A percentile compares a stretch with the other conserved stretches of the same genome.
Conservation (phyloP, 2,797 vertebrate genomes). For the Anableps anableps region DNA sequence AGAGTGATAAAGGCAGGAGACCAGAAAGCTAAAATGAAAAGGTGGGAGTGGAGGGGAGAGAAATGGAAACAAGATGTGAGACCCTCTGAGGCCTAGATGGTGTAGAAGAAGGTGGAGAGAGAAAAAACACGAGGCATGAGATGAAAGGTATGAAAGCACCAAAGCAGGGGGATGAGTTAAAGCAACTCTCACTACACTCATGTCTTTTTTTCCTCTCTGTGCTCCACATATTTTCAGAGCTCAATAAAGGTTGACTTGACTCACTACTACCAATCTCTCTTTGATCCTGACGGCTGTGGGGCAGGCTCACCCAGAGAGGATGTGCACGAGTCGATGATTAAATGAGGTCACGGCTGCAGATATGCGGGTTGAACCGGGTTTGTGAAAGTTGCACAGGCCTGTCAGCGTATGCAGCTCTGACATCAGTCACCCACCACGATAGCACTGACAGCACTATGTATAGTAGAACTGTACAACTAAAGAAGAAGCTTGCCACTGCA, state of each 20-base stretch:
- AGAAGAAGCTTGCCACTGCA: constrained; percentile 15
- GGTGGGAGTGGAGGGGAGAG: constrained; percentile 33
- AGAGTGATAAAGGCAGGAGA: constrained; percentile 37
- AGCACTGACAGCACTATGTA: constrained; percentile 7
- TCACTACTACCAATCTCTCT: constrained; percentile 67
- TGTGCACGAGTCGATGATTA: constrained; percentile 47
- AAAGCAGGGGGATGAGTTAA: constrained; percentile 61
- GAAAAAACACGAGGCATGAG: constrained; percentile 43
- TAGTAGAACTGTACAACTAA: constrained; percentile 20
- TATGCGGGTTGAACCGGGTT: constrained; percentile 29
- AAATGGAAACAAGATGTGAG: constrained; percentile 43
- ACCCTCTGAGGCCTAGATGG: constrained; percentile 37
- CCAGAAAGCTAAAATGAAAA: constrained; percentile 56
- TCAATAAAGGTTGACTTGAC: constrained; percentile 66
- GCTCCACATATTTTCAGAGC: constrained; percentile 59
- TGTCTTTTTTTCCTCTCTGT: constrained; percentile 23
- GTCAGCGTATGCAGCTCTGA: constrained; percentile 34
- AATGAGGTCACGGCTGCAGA: constrained; percentile 68
- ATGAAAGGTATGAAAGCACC: constrained; percentile 65
- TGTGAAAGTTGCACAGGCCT: constrained; percentile 26
- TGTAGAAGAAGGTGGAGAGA: constrained; percentile 38
- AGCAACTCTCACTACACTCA: constrained; percentile 59
- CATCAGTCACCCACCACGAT: constrained; percentile 33
- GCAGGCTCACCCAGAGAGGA: constrained; percentile 39
- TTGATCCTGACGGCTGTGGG: constrained; percentile 70